Evolutionary conservation across 2,888 invertebrate genomes (phyloP).

Genomic region (Apamea monoglypha): DNA sequence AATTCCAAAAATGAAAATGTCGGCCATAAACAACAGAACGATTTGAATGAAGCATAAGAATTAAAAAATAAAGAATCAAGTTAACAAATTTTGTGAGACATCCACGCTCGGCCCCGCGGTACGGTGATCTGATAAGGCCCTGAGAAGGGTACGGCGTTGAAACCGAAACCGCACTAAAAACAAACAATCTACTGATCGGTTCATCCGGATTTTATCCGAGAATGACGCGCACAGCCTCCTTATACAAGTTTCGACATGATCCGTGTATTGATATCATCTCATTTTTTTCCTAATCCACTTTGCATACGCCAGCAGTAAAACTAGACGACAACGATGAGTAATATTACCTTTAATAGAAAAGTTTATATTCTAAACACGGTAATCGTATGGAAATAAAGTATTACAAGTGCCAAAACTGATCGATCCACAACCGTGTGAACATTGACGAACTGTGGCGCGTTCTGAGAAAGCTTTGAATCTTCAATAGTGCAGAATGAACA

Average conservation of each 20-base stretch:
- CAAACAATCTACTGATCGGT: conserved; percentile 83
- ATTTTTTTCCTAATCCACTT: conserved; percentile 81
- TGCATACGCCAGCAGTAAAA: conserved; percentile 81
- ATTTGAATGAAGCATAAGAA: conserved; percentile 88
- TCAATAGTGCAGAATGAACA: conserved; percentile 32
- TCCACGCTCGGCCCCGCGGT: conserved; percentile 71
- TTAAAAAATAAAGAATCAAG: conserved; percentile 84
- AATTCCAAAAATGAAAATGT: conserved; percentile 90
- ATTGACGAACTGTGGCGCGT: conserved; percentile 39
- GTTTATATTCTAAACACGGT: conserved; percentile 78
- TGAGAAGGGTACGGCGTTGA: conserved; percentile 87
- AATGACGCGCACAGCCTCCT: conserved; percentile 80
- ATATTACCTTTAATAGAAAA: conserved; percentile 75
- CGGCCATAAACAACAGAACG: conserved; percentile 89
- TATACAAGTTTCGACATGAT: conserved; percentile 87
- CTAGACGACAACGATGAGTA: conserved; percentile 81
- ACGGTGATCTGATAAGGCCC: conserved; percentile 85
- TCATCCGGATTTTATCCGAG: conserved; percentile 84
- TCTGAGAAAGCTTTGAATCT: conserved; percentile 52
- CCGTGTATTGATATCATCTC: conserved; percentile 74
- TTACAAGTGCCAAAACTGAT: conserved; percentile 69
- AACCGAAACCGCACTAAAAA: conserved; percentile 86
- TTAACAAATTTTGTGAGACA: conserved; percentile 87
- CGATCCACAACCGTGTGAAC: conserved; percentile 66
- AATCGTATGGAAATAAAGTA: conserved; percentile 75